Base-by-base conservation (phyloP, 1,140 invertebrate species). In the Frieseomelitta varia region DNA sequence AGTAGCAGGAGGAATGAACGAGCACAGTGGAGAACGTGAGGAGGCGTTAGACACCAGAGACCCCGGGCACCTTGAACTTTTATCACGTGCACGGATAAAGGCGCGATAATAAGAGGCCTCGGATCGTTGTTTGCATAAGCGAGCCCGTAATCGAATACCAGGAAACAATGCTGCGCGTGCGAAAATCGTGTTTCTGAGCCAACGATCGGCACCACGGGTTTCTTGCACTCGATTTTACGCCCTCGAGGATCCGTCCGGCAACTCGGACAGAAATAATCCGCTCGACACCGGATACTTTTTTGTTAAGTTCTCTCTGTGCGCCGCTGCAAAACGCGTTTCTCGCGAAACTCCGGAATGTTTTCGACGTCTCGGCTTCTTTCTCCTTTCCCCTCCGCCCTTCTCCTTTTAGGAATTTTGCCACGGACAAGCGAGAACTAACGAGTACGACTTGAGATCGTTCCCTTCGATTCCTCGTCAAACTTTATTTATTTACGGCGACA, bases 121-220 rank as follows among this genome's bases (percentile, higher is more conserved):
- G 80, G 67, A 77, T 82, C 63, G 84, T 82, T 85, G 84, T 82
- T 85, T 85, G 84, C 84, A 85, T 85, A 85, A 85, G 84, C 84
- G 72, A 11, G 21, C 84, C 67, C 84, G 84, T 85, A 85, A 85
- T 53, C 73, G 79, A 76, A 82, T 71, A 82, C 84, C 69, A 85
- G 84, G 84, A 85, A 85, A 82, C 80, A 85, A 82, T 71, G 84
- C 65, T 27, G 55, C 73, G 80, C 56, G 56, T 34, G 79, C 80
- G 80, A 85, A 85, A 85, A 82, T 76, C 84, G 73, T 76, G 72
- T 82, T 77, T 82, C 84, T 75, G 84, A 76, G 84, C 75, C 83
- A 84, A 84, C 83, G 78, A 73, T 84, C 68, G 55, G 30, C 27
- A 39, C 21, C 47, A 61, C 30, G 78, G 58, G 77, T 80, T 84